Conservation (phyloP, 2,797 vertebrate genomes). For the Columba guinea region DNA sequence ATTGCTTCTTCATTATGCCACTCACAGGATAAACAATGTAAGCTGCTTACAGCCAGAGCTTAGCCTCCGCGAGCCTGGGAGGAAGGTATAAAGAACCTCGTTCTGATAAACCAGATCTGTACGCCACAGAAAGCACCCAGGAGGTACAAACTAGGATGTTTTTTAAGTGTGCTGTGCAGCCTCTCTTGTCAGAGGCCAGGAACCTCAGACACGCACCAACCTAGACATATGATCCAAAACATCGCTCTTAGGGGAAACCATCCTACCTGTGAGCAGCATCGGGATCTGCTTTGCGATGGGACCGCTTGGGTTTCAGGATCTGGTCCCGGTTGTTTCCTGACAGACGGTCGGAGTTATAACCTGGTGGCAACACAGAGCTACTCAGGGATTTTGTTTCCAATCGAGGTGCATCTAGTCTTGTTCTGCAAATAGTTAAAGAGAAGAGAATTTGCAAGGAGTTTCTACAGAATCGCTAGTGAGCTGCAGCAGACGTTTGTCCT, state of each 20-base stretch:
- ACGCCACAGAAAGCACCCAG: not conserved
- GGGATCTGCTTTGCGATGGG: conserved; percentile 93
- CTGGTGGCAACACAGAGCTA: conserved; percentile 78
- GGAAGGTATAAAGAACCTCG: not conserved
- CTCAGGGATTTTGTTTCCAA: conserved; percentile 86
- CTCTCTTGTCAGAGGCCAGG: not conserved
- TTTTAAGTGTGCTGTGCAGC: not conserved
- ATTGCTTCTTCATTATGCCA: conserved; percentile 67
- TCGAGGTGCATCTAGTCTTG: conserved; percentile 93
- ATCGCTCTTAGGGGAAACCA: not conserved
- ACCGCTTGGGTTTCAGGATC: conserved; percentile 91
- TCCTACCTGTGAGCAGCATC: conserved; percentile 95
- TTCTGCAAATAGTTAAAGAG: conserved; percentile 80
- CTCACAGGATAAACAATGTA: conserved; percentile 65
- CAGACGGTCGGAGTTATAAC: conserved; percentile 81
- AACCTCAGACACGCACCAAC: not conserved
- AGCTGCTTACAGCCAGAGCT: conserved; percentile 62
- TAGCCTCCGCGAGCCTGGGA: conserved; percentile 41
- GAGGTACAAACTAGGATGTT: not conserved
- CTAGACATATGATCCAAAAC: not conserved
- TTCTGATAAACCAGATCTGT: not conserved
- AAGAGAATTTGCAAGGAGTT: conserved; percentile 35
- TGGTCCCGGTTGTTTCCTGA: conserved; percentile 80
- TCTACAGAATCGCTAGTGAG: not conserved
- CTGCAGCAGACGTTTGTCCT: not conserved